Conservation (phyloP, 2,888 invertebrate genomes). For the Oxycera nigricornis region DNA sequence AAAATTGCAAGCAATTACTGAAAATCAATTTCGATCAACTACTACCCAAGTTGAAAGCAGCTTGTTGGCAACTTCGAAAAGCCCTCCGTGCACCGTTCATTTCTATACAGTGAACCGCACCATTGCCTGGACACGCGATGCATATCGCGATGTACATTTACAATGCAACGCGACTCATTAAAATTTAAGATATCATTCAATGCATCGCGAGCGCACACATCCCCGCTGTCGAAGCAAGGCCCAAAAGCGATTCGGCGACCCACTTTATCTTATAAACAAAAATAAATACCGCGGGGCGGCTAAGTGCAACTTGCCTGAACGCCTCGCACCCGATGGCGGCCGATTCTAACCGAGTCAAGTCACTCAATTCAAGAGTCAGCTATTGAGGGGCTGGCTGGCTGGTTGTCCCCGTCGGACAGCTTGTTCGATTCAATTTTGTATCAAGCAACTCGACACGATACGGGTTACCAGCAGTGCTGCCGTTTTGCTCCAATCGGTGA, state of each 20-base stretch:
- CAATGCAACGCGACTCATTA: background rate
- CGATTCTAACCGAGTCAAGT: constrained; percentile 1
- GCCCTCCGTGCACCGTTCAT: background rate
- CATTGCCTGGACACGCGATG: background rate
- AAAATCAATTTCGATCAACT: too few relatives aligned
- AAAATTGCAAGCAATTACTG: too few relatives aligned
- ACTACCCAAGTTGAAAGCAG: too few relatives aligned
- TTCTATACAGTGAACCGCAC: background rate
- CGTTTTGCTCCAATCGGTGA: too few relatives aligned
- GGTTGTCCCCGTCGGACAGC: background rate
- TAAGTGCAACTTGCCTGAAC: background rate
- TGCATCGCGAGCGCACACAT: background rate
- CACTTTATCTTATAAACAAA: constrained; percentile 35
- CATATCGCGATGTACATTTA: background rate
- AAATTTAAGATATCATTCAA: background rate
- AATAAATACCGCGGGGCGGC: constrained; percentile 10
- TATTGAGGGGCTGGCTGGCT: constrained; percentile 11
- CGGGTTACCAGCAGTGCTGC: too few relatives aligned
- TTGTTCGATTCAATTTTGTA: background rate
- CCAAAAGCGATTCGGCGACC: constrained; percentile 1
- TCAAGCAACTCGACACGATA: background rate
- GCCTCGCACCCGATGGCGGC: background rate
- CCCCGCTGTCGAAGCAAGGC: background rate
- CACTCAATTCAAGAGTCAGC: background rate
- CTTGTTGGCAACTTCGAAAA: background rate